phyloP scores from a whole-genome alignment of 37 sponge, comb jelly and placozoan species.

The Petrosia ficiformis region DNA sequence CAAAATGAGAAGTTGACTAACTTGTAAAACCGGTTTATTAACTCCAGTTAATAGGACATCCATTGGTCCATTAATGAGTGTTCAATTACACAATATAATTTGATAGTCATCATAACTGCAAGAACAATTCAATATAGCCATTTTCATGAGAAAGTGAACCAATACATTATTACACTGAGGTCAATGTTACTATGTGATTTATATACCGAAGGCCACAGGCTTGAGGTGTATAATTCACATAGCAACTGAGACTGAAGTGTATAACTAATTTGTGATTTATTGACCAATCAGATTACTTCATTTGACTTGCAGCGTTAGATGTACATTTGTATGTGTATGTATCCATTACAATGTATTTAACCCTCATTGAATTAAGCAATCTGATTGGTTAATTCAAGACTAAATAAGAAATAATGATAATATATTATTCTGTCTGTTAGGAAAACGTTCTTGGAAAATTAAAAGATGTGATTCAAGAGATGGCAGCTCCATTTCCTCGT shows the following conservation, averaged over 20 bases:
- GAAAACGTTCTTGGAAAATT: slow-evolving; percentile 9
- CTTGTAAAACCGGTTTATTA: slow-evolving; percentile 4
- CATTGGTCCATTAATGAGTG: slow-evolving; percentile 52
- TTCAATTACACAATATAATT: slow-evolving; percentile 43
- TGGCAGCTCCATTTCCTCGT: slow-evolving; percentile 24
- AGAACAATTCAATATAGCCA: slow-evolving; percentile 51
- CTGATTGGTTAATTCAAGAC: too few relatives aligned
- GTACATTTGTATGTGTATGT: too few relatives aligned
- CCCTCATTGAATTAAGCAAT: too few relatives aligned
- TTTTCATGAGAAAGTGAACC: slow-evolving; percentile 35
- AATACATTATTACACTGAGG: slow-evolving; percentile 8
- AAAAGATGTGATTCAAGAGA: slow-evolving; percentile 12
- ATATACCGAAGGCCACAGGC: too few relatives aligned
- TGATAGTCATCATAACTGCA: slow-evolving; percentile 51
- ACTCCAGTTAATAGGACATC: slow-evolving; percentile 28
- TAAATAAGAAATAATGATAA: neutral
- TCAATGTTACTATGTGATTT: too few relatives aligned
- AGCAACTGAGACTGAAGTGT: too few relatives aligned
- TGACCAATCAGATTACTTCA: too few relatives aligned
- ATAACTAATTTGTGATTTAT: too few relatives aligned
- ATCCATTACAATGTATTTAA: too few relatives aligned
- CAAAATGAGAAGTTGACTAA: slow-evolving; percentile 42
- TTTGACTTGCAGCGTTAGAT: too few relatives aligned
- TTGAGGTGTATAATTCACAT: too few relatives aligned
- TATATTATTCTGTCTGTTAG: slow-evolving; percentile 1